Base-by-base conservation (phyloP, 2,888 invertebrate genomes). In the Nasonia oneida region DNA sequence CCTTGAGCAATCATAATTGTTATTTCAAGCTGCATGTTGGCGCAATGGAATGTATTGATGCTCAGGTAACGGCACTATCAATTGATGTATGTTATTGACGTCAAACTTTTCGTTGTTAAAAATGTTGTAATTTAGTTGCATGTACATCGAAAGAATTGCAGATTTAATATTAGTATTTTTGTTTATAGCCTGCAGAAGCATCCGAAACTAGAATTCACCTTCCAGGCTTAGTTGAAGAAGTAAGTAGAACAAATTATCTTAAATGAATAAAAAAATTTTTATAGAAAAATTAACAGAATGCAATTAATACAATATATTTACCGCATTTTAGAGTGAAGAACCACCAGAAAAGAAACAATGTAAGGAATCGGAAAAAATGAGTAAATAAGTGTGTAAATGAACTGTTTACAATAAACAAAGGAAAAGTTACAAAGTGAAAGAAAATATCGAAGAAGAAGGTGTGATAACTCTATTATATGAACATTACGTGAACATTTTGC, bases 141-240 rank as follows among this genome's bases (percentile, higher is more conserved):
- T 83, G 81, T 50, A 10, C 6, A n/a, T 64, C 23, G 79, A 57
- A 70, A 75, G n/a, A 75, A 12, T 80, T 39, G n/a, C 57, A 29
- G 50, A n/a, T 75, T 80, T 75, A 67, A 77, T 75, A 78, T 84
- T 78, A 33, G 47, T 29, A 1, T 33, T 85, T 84, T 42, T 79
- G 81, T 86, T 91, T 90, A 14, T 94, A 97, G 96, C 97, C 97
- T 18, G 96, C 96, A 10, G 96, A 96, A 94, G 97, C 97, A n/a
- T 96, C 96, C 3, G 96, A 97, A 90, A 97, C 97, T 29, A 96
- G 96, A 93, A 96, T 97, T 90, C 96, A 96, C 91, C 94, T 97
- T 88, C 96, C 96, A 23, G 96, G 96, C 42, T 94, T 97, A 87
- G 96, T 95, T 87, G 95, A 95, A 77, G 94, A 94, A 87, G 94